Evolutionary conservation across 2,888 invertebrate genomes (phyloP), one percentile per base, ranked within the genome.

Genomic region (Itoplectis maculator): DNA sequence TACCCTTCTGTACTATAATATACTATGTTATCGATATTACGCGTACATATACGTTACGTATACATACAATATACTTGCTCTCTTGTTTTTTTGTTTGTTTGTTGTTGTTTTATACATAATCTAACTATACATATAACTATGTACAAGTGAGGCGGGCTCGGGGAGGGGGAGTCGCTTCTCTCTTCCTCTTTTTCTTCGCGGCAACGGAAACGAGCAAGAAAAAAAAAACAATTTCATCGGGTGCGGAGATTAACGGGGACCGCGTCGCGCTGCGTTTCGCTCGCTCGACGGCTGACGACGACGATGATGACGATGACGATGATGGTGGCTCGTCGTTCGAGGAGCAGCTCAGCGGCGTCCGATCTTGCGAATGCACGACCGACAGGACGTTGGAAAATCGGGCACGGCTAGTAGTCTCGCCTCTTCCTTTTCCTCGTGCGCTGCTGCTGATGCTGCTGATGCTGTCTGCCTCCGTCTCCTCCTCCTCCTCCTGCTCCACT

Each of bases 111-210:
- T 85, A 83, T 86, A 86, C 87, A 89, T 90, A 91, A 92, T 92
- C 92, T 92, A 92, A 91, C 92, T 92, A 92, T 92, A 92, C 92
- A 92, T 92, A 86, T 86, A 92, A 91, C 91, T 92, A 92, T 92
- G 89, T 92, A 92, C 92, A 92, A 90, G 90, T 90, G 88, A 84
- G 87, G 88, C 86, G 84, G 84, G 81, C 65, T 74, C 23, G 66
- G 84, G 72, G 70, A 81, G 54, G 75, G 73, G 66, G 45, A 47
- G 66, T 65, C 40, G 47, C 59, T 69, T 49, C 45, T 69, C 45
- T 74, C 23, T 49, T 20, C 8, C 13, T 68, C 68, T 3, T 51
- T 74, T 49, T 11, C 63, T 49, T 66, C n/a, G 49, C 68, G 76
- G 47, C 59, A 76, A 76, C 68, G 59, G 66, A 35, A 59, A 29